Evolutionary conservation across 2,888 invertebrate species (phyloP).

Genomic region (Galerucella nymphaeae): DNA sequence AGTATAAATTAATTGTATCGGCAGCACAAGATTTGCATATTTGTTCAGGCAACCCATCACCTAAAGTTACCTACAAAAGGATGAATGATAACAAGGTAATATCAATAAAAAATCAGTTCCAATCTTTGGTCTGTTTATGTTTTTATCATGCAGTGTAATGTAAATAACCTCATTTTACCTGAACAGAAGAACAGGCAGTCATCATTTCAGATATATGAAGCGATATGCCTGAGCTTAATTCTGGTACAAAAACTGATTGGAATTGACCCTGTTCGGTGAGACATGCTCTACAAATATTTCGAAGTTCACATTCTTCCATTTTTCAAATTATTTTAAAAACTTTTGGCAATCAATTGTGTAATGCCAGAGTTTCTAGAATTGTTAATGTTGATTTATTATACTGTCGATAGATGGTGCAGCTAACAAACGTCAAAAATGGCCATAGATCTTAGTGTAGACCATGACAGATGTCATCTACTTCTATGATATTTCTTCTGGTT

Average conservation of each 20-base stretch:
- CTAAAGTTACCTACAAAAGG: slow-evolving; percentile 59
- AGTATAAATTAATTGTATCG: slow-evolving; percentile 66
- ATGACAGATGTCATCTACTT: too few relatives aligned
- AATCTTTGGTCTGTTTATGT: not conserved
- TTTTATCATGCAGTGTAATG: slow-evolving; percentile 15
- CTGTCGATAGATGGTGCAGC: slow-evolving; percentile 5
- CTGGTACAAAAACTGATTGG: slow-evolving; percentile 60
- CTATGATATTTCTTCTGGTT: not conserved
- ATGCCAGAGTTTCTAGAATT: slow-evolving; percentile 44
- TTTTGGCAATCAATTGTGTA: slow-evolving; percentile 58
- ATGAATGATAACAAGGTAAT: not conserved
- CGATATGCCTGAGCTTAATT: slow-evolving; percentile 54
- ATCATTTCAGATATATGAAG: slow-evolving; percentile 64
- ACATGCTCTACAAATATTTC: slow-evolving; percentile 61
- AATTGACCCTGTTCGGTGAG: slow-evolving; percentile 60
- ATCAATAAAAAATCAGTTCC: not conserved
- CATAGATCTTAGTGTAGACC: not conserved
- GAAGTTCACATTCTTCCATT: slow-evolving; percentile 54
- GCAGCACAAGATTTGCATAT: slow-evolving; percentile 70
- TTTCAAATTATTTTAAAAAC: slow-evolving; percentile 49
- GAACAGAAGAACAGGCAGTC: slow-evolving; percentile 61
- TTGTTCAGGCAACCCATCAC: slow-evolving; percentile 72
- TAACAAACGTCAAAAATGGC: not conserved
- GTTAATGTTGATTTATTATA: slow-evolving; percentile 10
- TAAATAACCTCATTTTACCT: slow-evolving; percentile 55